A percentile compares a stretch with the other conserved stretches of the same genome.
These are phyloP conservation scores for Microhierax caerulescens DNA, from an alignment of 2,797 vertebrate genomes.

Conservation along the genomic window DNA sequence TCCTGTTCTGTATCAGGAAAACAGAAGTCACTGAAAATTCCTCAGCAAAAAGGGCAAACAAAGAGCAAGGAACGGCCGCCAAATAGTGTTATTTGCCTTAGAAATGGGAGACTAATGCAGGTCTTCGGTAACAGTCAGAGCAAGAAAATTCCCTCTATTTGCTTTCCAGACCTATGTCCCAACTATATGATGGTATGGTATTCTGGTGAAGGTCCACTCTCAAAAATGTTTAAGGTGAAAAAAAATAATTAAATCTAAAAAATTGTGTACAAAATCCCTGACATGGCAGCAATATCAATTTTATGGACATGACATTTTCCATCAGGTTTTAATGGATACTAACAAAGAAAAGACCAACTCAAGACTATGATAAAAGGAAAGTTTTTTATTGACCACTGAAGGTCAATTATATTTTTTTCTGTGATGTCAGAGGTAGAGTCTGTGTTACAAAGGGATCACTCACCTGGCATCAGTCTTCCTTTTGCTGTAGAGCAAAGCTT, in stretches of 20 bases:
- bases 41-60: background rate
- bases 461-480: background rate
- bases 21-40: background rate
- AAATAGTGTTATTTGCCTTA: background rate
- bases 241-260: background rate
- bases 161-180: background rate
- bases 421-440: background rate
- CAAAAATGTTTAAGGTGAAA: background rate
- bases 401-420: background rate
- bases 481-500: background rate
- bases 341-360: background rate
- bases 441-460: background rate
- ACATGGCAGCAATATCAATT: background rate
- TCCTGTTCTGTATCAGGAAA: background rate
- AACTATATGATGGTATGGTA: background rate
- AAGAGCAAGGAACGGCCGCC: background rate
- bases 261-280: background rate
- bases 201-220: background rate
- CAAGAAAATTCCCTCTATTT: background rate
- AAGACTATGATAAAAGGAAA: background rate
- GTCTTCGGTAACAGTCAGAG: background rate
- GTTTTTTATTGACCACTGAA: background rate
- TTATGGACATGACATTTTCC: conserved; percentile 28
- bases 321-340: background rate
- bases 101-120: background rate